phyloP scores from a whole-genome alignment of 2,113 vertebrate species.

The Buteo buteo region DNA sequence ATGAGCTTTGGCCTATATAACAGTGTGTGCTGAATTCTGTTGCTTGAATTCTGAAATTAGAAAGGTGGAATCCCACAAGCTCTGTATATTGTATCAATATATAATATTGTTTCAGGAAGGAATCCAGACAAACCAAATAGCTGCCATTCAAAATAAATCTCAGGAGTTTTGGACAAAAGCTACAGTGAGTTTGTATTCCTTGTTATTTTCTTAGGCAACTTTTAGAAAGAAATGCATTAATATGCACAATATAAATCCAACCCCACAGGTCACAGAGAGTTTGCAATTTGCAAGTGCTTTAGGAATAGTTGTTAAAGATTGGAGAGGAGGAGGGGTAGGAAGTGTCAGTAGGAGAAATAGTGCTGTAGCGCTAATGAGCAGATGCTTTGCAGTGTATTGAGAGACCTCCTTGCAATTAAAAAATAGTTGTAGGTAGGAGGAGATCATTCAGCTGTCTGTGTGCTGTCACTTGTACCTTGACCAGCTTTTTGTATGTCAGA shows the following conservation, averaged over 20 bases:
- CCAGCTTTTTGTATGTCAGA: conserved; percentile 52
- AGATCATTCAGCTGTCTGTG: conserved; percentile 43
- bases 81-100: neutral
- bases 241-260: conserved; percentile 27
- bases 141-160: neutral
- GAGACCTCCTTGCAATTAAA: conserved; percentile 67
- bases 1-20: neutral
- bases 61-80: neutral
- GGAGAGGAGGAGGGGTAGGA: conserved; percentile 41
- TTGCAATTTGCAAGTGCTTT: conserved; percentile 53
- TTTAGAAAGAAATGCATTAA: neutral
- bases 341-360: conserved; percentile 56
- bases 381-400: conserved; percentile 64
- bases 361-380: conserved; percentile 68
- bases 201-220: neutral
- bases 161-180: neutral
- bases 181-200: neutral
- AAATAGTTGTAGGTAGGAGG: conserved; percentile 64
- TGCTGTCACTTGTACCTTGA: conserved; percentile 61
- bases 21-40: neutral
- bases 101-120: neutral
- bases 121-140: neutral
- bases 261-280: conserved; percentile 24
- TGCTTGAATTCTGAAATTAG: neutral
- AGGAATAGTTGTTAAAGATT: conserved; percentile 39